phyloP scores from a whole-genome alignment of 2,888 invertebrate species.

The Meteorus colon region DNA sequence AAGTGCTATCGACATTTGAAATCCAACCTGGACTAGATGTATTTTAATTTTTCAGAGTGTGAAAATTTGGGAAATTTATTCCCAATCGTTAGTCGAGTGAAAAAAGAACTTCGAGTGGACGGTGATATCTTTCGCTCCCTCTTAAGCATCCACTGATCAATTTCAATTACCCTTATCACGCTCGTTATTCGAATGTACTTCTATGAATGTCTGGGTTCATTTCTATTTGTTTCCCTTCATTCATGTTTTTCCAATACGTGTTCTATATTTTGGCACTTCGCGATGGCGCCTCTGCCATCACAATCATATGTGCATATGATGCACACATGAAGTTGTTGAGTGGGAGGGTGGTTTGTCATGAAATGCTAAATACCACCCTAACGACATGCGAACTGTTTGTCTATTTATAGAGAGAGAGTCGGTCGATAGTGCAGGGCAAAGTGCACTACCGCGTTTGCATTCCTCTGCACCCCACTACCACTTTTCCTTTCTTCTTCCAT shows the following conservation, averaged over 20 bases:
- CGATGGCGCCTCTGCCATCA: background rate
- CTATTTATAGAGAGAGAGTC: constrained; percentile 63
- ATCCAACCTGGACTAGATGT: too few species aligned
- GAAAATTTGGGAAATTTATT: too few species aligned
- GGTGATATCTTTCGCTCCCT: too few species aligned
- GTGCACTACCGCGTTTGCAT: constrained; percentile 52
- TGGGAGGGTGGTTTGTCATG: constrained; percentile 55
- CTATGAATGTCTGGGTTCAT: background rate
- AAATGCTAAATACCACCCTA: constrained; percentile 62
- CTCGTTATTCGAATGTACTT: background rate
- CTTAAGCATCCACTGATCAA: too few species aligned
- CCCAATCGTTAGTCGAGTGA: too few species aligned
- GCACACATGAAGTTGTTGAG: constrained; percentile 9
- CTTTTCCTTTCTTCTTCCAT: background rate
- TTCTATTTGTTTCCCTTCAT: background rate
- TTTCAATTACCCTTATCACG: too few species aligned
- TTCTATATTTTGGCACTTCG: background rate
- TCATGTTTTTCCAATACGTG: background rate
- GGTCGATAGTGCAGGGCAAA: constrained; percentile 60
- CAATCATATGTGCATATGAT: constrained; percentile 20
- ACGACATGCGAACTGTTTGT: constrained; percentile 37
- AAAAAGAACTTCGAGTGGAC: too few species aligned
- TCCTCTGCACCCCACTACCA: background rate
- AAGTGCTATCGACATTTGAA: too few species aligned
- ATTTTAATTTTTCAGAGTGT: too few species aligned